Base-by-base conservation (phyloP, 2,888 invertebrate species). In the Drosophila pullipes region DNA sequence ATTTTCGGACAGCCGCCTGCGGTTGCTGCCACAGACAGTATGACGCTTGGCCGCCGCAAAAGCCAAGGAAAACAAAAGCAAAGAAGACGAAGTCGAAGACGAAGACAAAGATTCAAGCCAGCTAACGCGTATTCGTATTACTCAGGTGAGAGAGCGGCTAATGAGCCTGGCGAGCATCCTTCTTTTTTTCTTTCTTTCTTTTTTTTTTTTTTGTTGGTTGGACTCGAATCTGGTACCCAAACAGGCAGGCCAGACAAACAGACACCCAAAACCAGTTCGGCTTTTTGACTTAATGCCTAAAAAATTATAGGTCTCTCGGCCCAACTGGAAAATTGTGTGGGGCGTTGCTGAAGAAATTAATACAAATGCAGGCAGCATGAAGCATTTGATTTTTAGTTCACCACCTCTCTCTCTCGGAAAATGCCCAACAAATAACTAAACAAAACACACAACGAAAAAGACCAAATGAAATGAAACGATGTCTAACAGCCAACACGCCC, bases 21-120 rank as follows among this genome's bases (percentile, higher is more conserved):
- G 85, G 85, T 85, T 85, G 83, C 59, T 73, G 82, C 59, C 81
- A 68, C 85, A 87, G 91, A 91, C 91, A 83, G 91, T 91, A 90
- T 91, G 91, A 85, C 91, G 87, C 78, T 85, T 44, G 57, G 60
- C 59, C 54, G 72, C 61, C 70, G 55, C 65, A 78, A 81, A 74
- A 69, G 70, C 47, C 47, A 25, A 7, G 16, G 25, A 25, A 52
- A 49, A 55, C 50, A 63, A 47, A 37, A n/a, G 25, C 16, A 59
- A 44, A 63, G 58, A 82, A 66, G 63, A 37, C 5, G 3, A 69
- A 57, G 62, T 68, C 55, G 58, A 82, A 66, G 63, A 37, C 5
- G 3, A 69, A 57, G 62, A 70, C 55, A 57, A 67, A 57, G 66
- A 68, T 68, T 53, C 63, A 69, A 69, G 61, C 66, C 68, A 70